Percentiles rank a stretch among this genome's conserved stretches.
These are phyloP conservation scores for Phenacoccus solenopsis DNA, from an alignment of 1,140 invertebrate genomes.

Conservation along the genomic window DNA sequence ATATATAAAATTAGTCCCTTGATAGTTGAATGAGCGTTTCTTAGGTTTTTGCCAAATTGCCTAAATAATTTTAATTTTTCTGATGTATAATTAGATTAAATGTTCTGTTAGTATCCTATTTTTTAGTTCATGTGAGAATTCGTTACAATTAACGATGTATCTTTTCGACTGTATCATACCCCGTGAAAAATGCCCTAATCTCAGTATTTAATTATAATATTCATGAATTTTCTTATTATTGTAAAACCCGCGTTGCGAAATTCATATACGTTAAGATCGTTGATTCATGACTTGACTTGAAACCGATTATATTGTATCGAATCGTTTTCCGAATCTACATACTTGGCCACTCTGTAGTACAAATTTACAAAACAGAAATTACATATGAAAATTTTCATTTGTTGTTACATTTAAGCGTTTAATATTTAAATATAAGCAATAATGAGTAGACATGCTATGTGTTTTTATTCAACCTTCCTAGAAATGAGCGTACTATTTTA, in stretches of 20 bases:
- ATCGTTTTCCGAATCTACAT: not conserved
- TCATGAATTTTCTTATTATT: not conserved
- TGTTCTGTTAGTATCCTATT: not conserved
- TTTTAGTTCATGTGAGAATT: not conserved
- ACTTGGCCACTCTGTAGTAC: not conserved
- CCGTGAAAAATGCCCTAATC: not conserved
- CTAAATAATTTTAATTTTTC: not conserved
- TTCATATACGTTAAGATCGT: too few species aligned
- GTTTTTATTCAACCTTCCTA: not conserved
- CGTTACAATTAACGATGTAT: not conserved
- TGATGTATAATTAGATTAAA: not conserved
- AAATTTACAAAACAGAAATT: not conserved
- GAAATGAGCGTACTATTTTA: too few species aligned
- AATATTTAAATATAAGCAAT: constrained; percentile 4
- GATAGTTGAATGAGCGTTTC: not conserved
- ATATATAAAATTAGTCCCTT: not conserved
- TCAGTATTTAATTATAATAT: not conserved
- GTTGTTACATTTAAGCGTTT: constrained; percentile 2
- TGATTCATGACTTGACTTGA: not conserved
- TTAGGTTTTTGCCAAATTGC: not conserved
- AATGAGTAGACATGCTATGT: not conserved
- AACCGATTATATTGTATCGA: not conserved
- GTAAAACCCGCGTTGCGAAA: too few species aligned
- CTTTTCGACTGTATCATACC: too few species aligned
- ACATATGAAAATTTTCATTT: constrained; percentile 3